Conservation (phyloP, 2,888 invertebrate species). For the Liopterus haemorrhoidalis region DNA sequence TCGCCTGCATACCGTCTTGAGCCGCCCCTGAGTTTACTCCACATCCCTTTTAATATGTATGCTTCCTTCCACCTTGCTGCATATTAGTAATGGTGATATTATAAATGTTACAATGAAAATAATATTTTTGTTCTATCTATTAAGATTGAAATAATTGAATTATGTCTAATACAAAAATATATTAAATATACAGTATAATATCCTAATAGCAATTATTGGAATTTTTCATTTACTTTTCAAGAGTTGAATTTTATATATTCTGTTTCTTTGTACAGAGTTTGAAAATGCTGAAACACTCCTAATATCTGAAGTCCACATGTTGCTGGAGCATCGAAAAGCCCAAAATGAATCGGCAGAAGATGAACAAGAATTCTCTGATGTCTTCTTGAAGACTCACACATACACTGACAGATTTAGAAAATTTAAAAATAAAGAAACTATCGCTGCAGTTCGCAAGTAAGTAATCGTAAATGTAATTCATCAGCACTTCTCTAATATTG, state of each 20-base stretch:
- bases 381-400: slow-evolving; percentile 94
- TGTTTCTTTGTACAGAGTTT: slow-evolving; percentile 65
- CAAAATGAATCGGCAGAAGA: slow-evolving; percentile 98
- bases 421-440: slow-evolving; percentile 98
- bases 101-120: background rate
- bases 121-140: background rate
- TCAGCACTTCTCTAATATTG: no score
- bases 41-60: no score
- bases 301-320: slow-evolving; percentile 93
- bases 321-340: slow-evolving; percentile 92
- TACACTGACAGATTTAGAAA: slow-evolving; percentile 95
- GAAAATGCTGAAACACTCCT: slow-evolving; percentile 96
- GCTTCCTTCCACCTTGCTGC: no score
- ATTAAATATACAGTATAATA: no score
- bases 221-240: no score
- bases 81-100: no score
- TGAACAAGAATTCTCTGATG: slow-evolving; percentile 96
- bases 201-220: no score
- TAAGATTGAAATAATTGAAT: no score
- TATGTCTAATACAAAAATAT: no score
- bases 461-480: slow-evolving; percentile 34
- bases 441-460: slow-evolving; percentile 90
- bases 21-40: no score
- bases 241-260: slow-evolving; percentile 11
- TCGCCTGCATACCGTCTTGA: no score